Conservation (phyloP, 1,140 invertebrate genomes). For the Cydia pomonella region DNA sequence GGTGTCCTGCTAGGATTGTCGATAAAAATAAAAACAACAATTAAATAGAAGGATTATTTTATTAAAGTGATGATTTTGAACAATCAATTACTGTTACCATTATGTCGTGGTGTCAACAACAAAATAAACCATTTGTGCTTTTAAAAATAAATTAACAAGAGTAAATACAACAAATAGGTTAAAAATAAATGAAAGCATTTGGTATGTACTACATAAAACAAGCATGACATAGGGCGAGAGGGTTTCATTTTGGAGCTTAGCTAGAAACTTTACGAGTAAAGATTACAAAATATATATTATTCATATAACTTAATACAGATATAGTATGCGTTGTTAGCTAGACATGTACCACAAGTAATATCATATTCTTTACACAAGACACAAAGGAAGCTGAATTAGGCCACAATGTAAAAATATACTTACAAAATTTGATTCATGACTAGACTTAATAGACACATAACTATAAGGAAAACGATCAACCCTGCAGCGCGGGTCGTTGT, state of each 20-base stretch:
- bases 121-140: conserved; percentile 77
- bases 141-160: conserved; percentile 79
- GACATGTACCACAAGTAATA: conserved; percentile 21
- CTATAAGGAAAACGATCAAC: conserved; percentile 33
- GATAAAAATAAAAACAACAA: conserved; percentile 29
- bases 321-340: conserved; percentile 30
- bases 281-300: conserved; percentile 34
- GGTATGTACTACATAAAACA: conserved; percentile 53
- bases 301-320: conserved; percentile 33
- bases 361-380: conserved; percentile 13
- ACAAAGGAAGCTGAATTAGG: conserved; percentile 27
- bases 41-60: conserved; percentile 75
- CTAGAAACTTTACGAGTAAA: conserved; percentile 39
- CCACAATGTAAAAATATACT: conserved; percentile 50
- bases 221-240: conserved; percentile 72
- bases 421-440: conserved; percentile 60
- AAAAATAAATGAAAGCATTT: conserved; percentile 55
- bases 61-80: conserved; percentile 76
- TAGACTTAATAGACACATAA: conserved; percentile 50
- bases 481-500: not conserved
- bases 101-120: conserved; percentile 73
- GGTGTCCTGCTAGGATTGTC: not conserved
- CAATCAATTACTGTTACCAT: conserved; percentile 74
- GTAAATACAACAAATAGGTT: conserved; percentile 71
- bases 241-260: conserved; percentile 42